phyloP scores from a whole-genome alignment of 2,113 vertebrate genomes.

The Steatornis caripensis region DNA sequence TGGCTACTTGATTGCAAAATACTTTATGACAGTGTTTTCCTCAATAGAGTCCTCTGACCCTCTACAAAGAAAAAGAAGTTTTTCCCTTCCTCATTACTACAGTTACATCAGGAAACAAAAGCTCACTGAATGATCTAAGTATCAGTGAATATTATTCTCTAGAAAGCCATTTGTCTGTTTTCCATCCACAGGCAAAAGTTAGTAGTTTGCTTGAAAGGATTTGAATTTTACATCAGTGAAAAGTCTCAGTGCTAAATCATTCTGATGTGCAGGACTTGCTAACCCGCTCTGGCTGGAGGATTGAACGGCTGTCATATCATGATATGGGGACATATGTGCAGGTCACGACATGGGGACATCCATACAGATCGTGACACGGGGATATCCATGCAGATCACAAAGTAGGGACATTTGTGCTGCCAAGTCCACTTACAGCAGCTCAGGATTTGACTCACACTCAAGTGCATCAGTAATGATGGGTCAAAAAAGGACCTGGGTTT shows the following conservation, averaged over 20 bases:
- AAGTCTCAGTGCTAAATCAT: background rate
- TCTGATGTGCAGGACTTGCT: background rate
- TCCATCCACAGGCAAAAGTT: background rate
- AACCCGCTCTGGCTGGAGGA: rapidly evolving
- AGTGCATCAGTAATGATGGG: no score
- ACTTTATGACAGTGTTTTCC: constrained; percentile 3
- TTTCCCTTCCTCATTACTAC: constrained; percentile 3
- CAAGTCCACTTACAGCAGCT: background rate
- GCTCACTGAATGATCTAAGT: background rate
- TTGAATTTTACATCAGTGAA: background rate
- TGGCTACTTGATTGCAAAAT: background rate
- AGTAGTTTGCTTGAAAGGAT: background rate
- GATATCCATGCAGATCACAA: rapidly evolving
- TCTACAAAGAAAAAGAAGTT: constrained; percentile 8
- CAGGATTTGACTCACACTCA: background rate
- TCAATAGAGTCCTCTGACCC: background rate
- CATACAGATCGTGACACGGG: background rate
- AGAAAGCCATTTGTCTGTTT: background rate
- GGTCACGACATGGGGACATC: background rate
- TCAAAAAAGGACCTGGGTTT: background rate
- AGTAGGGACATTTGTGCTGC: rapidly evolving
- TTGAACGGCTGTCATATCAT: rapidly evolving
- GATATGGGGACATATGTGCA: no score
- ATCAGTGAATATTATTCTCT: background rate
- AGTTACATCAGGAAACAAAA: background rate